A percentile compares a stretch with the other conserved stretches of the same genome.
Evolutionary conservation across 2,113 vertebrate species (phyloP).

Genomic region (Saccopteryx leptura): DNA sequence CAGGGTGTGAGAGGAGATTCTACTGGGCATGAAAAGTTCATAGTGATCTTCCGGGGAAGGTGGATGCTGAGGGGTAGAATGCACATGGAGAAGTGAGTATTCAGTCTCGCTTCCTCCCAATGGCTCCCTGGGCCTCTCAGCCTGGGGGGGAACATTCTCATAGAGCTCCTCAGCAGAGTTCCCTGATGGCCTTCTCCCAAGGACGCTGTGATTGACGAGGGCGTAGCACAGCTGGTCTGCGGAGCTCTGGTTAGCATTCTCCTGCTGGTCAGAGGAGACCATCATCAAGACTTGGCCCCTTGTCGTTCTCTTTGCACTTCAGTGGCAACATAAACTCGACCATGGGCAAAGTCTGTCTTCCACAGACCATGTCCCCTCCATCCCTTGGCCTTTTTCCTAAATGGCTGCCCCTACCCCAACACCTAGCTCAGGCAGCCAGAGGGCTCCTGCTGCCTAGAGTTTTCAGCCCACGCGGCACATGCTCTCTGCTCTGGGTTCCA

Average conservation of each 20-base stretch:
- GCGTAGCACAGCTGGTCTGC: conserved; percentile 79
- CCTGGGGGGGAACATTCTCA: conserved; percentile 50
- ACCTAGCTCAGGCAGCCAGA: not conserved
- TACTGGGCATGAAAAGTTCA: conserved; percentile 69
- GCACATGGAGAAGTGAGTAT: conserved; percentile 70
- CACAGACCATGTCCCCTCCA: not conserved
- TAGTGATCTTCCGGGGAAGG: conserved; percentile 79
- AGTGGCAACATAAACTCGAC: not conserved
- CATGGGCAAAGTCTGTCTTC: not conserved
- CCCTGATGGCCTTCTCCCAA: rapidly evolving
- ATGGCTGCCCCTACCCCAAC: not conserved
- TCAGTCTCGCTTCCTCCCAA: conserved; percentile 54
- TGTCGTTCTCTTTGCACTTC: not conserved
- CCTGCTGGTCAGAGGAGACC: conserved; percentile 71
- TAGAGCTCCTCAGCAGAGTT: conserved; percentile 50
- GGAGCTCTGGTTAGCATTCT: not conserved
- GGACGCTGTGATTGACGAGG: conserved; percentile 1
- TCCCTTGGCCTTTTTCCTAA: not conserved
- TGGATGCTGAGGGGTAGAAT: not conserved
- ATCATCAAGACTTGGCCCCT: not conserved
- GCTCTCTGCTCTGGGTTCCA: not conserved
- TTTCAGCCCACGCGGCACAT: not conserved
- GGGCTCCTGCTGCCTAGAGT: not conserved
- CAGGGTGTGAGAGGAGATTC: not conserved
- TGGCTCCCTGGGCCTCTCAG: not conserved